These are phyloP conservation scores for Odontomachus brunneus DNA, from an alignment of 1,140 invertebrate species.

Conservation along the genomic window DNA sequence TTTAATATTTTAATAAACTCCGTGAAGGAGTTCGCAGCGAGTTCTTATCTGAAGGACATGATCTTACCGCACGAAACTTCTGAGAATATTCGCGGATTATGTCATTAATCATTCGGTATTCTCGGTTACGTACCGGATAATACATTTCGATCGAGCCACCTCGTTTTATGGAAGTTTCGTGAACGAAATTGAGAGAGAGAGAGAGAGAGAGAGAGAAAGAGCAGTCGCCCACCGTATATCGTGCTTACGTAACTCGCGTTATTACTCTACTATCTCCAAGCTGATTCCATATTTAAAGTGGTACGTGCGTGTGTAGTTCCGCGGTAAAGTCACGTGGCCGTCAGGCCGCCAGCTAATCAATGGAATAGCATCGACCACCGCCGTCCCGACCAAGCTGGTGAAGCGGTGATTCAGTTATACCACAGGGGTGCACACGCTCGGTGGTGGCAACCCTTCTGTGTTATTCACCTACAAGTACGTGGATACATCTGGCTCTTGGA, in stretches of 20 bases:
- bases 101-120: conserved; percentile 38
- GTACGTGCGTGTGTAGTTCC: conserved; percentile 27
- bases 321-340: conserved; percentile 69
- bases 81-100: not conserved
- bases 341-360: conserved; percentile 74
- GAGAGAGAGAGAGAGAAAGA: not conserved
- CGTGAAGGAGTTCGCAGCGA: too few species aligned
- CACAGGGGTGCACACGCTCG: conserved; percentile 64
- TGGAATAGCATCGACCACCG: conserved; percentile 77
- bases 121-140: not conserved
- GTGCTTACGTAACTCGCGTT: not conserved
- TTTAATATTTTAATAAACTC: conserved; percentile 9
- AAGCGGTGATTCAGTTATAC: conserved; percentile 70
- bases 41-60: too few species aligned
- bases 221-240: not conserved
- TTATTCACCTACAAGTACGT: not conserved
- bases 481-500: not conserved
- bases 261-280: conserved; percentile 32
- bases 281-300: conserved; percentile 21
- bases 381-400: conserved; percentile 72
- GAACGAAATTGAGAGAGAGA: not conserved
- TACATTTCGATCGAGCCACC: not conserved
- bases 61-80: not conserved
- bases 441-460: conserved; percentile 47
- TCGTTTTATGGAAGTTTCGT: not conserved